Conservation (phyloP, 1,140 invertebrate genomes). For the Scaptodrosophila lebanonensis region DNA sequence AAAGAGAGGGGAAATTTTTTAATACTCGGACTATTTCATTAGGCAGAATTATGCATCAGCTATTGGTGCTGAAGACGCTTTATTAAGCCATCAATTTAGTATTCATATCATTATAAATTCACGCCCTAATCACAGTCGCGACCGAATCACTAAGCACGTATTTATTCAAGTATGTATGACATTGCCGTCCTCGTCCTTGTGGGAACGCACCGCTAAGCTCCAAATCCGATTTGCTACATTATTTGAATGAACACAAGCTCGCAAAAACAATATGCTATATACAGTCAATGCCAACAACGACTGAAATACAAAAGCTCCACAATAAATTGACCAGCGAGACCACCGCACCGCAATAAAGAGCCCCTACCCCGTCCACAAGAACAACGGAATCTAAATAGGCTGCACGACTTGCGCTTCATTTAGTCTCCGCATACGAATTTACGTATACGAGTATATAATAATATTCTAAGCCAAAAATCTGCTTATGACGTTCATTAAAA, state of each 20-base stretch:
- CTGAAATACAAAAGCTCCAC: conserved; percentile 25
- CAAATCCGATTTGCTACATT: conserved; percentile 55
- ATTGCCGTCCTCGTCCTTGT: not conserved
- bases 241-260: conserved; percentile 53
- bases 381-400: too few relatives aligned
- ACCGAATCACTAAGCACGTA: not conserved
- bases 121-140: conserved; percentile 39
- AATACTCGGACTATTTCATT: not conserved
- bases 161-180: too few relatives aligned
- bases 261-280: not conserved
- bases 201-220: conserved; percentile 1
- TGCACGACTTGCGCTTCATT: conserved; percentile 52
- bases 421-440: conserved; percentile 53
- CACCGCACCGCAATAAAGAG: too few relatives aligned
- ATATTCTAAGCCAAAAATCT: conserved; percentile 75
- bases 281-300: conserved; percentile 18
- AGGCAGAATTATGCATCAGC: not conserved
- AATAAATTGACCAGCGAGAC: conserved; percentile 70
- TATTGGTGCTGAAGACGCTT: not conserved
- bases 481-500: conserved; percentile 73
- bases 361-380: not conserved
- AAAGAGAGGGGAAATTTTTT: conserved; percentile 2
- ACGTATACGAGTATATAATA: too few relatives aligned
- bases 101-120: conserved; percentile 76
- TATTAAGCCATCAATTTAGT: conserved; percentile 61